Conservation (phyloP, 2,113 vertebrate genomes). For the Anguilla rostrata region DNA sequence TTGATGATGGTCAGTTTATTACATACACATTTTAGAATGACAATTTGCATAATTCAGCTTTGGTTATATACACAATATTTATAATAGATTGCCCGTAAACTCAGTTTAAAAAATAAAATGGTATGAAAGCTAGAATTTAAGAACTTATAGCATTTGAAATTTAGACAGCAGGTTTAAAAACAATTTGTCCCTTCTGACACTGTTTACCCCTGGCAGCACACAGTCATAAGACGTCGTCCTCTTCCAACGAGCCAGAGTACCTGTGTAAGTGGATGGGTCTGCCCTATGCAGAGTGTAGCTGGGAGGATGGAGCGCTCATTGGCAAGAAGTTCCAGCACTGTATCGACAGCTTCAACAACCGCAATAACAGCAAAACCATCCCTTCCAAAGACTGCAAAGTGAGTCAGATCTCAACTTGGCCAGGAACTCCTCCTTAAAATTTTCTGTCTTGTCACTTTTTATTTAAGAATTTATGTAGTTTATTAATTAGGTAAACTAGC, state of each 20-base stretch:
- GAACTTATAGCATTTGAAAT: neutral
- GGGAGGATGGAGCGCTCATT: slow-evolving; percentile 92
- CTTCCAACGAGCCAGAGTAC: slow-evolving; percentile 90
- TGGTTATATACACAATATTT: neutral
- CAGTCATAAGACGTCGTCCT: slow-evolving; percentile 75
- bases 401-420: too few species aligned
- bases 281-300: slow-evolving; percentile 94
- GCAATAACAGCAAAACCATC: slow-evolving; percentile 87
- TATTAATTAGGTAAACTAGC: too few species aligned
- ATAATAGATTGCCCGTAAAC: too few species aligned
- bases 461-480: too few species aligned
- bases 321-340: slow-evolving; percentile 90
- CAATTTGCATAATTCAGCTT: too few species aligned
- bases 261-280: slow-evolving; percentile 98
- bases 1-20: too few species aligned
- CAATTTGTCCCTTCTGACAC: neutral
- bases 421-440: too few species aligned
- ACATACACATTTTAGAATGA: too few species aligned
- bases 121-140: neutral
- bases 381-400: slow-evolving; percentile 96
- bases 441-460: too few species aligned
- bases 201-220: slow-evolving; percentile 71
- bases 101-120: too few species aligned
- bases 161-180: neutral
- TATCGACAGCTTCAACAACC: slow-evolving; percentile 83